Base-by-base conservation (phyloP, 2,113 vertebrate genomes). In the Polyodon spathula region DNA sequence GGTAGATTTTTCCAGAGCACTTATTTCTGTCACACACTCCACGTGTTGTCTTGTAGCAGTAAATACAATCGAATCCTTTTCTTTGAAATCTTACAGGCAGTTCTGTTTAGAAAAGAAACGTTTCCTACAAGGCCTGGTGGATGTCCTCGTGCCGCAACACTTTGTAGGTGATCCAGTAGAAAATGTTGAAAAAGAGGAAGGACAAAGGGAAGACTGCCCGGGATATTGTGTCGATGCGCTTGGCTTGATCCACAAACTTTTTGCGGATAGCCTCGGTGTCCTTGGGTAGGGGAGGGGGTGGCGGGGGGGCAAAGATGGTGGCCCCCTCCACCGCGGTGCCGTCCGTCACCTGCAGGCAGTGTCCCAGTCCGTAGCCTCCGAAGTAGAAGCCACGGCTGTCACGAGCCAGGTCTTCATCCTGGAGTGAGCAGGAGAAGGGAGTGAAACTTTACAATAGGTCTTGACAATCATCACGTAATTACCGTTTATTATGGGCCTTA, bases 151-250 rank as follows among this genome's bases (percentile, higher is more conserved):
- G 89, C 67, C 76, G 78, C 73, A 97, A 83, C 67, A 97, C 92
- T 90, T 95, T 95, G 74, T 94, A 95, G 66, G 92, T 71, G 4
- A 95, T 66, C 93, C 94, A 97, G 79, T 97, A 97, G 80, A 97
- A 93, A 79, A 95, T 82, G 68, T 97, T 97, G 80, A 97, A 97
- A 67, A 94, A 78, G 68, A 97, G 88, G 77, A 97, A 97, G 75
- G 90, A 87, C 74, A 97, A 80, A 46, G 94, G 94, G 69, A 97
- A 97, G 68, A 93, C 81, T 0, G 92, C 93, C 56, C 90, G 65
- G 60, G 93, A 95, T 70, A 97, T 71, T 66, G 92, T 97, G 76
- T 97, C 92, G 6, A 97, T 97, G 66, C 90, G 88, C 68, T 94
- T 95, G 61, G 93, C 93, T 37, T 79, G 77, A 75, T 94, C 89